Evolutionary conservation across 1,140 invertebrate genomes (phyloP).

Genomic region (Lordiphosa clarofinis): DNA sequence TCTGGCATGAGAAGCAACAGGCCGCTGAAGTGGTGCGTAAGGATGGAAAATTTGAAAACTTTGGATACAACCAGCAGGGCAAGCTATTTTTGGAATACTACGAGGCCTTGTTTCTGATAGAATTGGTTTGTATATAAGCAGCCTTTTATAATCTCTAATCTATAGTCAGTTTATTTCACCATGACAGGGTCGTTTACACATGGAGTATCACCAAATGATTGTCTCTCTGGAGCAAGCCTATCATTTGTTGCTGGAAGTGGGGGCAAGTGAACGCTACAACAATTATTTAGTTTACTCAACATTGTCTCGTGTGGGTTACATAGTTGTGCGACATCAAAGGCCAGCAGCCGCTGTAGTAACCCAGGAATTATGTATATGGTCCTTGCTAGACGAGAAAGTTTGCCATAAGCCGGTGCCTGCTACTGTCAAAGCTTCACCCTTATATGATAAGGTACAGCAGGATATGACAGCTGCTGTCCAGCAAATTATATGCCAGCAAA

Average conservation of each 20-base stretch:
- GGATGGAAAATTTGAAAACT: constrained; percentile 73
- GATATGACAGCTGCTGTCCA: constrained; percentile 33
- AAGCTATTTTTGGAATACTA: constrained; percentile 62
- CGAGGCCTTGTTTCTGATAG: constrained; percentile 66
- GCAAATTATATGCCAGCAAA: constrained; percentile 26
- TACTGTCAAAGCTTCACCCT: constrained; percentile 30
- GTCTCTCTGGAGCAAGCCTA: constrained; percentile 71
- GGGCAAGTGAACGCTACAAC: constrained; percentile 38
- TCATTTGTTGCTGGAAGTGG: constrained; percentile 52
- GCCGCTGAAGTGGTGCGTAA: constrained; percentile 58
- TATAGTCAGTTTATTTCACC: not conserved
- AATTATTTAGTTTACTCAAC: constrained; percentile 70
- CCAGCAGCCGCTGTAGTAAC: constrained; percentile 2
- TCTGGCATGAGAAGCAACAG: constrained; percentile 51
- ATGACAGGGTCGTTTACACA: constrained; percentile 60
- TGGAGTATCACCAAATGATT: constrained; percentile 45
- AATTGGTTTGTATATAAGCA: constrained; percentile 40
- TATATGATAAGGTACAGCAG: constrained; percentile 21
- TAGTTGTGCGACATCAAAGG: constrained; percentile 52
- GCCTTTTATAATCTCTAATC: not conserved
- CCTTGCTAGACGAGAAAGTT: constrained; percentile 36
- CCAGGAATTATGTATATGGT: constrained; percentile 61
- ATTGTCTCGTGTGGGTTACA: constrained; percentile 63
- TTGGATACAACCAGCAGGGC: constrained; percentile 50
- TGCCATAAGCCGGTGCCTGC: constrained; percentile 32